Evolutionary conservation across 2,888 invertebrate species (phyloP), one percentile per base, ranked within the genome.

Genomic region (Melanotus villosus): DNA sequence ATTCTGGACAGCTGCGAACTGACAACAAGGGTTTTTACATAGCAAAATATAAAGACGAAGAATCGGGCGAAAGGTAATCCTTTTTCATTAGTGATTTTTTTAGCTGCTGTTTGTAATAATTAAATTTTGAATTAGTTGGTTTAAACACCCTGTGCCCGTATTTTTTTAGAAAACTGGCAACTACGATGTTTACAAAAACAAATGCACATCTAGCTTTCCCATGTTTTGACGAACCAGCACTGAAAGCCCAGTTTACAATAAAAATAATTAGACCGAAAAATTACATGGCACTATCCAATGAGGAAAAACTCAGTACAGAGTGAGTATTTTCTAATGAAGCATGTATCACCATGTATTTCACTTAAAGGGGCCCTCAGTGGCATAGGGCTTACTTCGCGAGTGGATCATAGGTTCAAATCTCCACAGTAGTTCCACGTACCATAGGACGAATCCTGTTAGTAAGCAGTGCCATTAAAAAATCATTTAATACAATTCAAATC

Each of bases 131-230:
- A n/a, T n/a, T n/a, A n/a, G n/a, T n/a, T n/a, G n/a, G n/a, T n/a
- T 26, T 5, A 26, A 26, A 3, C 6, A 26, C 6, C 6, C 6
- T 5, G 9, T 32, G 7, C 1, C 4, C 1, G 32, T 32, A 32
- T 32, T 5, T 10, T 12, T 32, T n/a, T 12, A 58, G 16, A 14
- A 43, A n/a, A 70, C 9, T 85, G n/a, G 91, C 89, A 0, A 85
- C 90, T 0, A 92, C 92, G 0, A 91, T 91, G 76, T 90, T 92
- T 78, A 87, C 91, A 82, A 86, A 90, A 0, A 87, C 89, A 1
- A 84, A 90, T 66, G 90, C 90, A 0, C 88, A 92, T 12, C 85
- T 84, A 71, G 93, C 90, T 0, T 93, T 93, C 80, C 93, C 93
- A n/a, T 90, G 92, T 75, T 93, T 93, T 76, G 93, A 93, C 77